Percentiles rank a stretch among this genome's conserved stretches.
These are phyloP conservation scores for Panulirus ornatus DNA, from an alignment of 1,140 invertebrate species.

Conservation along the genomic window DNA sequence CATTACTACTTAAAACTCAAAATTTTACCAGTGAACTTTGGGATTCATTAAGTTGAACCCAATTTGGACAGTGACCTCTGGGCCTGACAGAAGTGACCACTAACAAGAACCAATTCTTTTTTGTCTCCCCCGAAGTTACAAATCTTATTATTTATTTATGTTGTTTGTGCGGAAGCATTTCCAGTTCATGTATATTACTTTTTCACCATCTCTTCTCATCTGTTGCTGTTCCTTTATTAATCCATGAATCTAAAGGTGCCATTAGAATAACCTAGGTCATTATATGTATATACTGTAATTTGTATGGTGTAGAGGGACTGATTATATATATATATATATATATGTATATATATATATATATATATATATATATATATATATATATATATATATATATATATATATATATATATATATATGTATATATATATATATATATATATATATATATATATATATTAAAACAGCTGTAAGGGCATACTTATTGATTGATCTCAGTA, in stretches of 20 bases:
- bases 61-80: too few relatives aligned
- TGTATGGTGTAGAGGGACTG: neutral
- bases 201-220: too few relatives aligned
- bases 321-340: neutral
- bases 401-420: constrained; percentile 37
- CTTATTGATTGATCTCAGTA: constrained; percentile 33
- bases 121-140: too few relatives aligned
- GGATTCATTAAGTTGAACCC: too few relatives aligned
- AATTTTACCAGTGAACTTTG: too few relatives aligned
- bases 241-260: constrained; percentile 26
- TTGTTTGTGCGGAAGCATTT: too few relatives aligned
- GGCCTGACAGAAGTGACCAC: too few relatives aligned
- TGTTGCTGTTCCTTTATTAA: too few relatives aligned
- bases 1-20: too few relatives aligned
- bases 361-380: constrained; percentile 16
- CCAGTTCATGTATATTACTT: too few relatives aligned
- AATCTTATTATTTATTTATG: too few relatives aligned
- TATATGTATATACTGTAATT: neutral
- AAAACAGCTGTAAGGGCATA: constrained; percentile 15
- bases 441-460: constrained; percentile 13
- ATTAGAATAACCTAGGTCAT: neutral
- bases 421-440: constrained; percentile 30
- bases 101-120: too few relatives aligned
- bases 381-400: constrained; percentile 26
- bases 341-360: neutral